Percentiles rank a stretch among this genome's conserved stretches.
Conservation (phyloP, 2,888 invertebrate species). For the Minunthozetes semirufus region DNA sequence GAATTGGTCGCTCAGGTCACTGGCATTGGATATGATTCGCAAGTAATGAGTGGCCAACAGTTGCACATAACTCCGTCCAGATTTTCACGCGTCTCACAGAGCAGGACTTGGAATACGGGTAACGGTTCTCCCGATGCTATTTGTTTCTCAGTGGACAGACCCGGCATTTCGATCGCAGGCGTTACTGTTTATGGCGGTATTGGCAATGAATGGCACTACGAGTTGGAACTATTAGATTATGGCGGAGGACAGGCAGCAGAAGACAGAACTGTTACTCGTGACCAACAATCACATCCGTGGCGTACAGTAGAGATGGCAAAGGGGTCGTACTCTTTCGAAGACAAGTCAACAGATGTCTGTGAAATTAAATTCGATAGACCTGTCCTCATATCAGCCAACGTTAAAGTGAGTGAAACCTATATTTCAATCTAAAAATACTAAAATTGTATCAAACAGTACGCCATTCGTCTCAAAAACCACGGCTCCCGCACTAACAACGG, state of each 20-base stretch:
- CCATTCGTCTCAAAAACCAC: slow-evolving; percentile 75
- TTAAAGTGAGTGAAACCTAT: slow-evolving; percentile 20
- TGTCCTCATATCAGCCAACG: slow-evolving; percentile 67
- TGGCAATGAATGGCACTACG: slow-evolving; percentile 75
- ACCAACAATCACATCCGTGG: slow-evolving; percentile 57
- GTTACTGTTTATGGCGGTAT: slow-evolving; percentile 82
- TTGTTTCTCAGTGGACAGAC: slow-evolving; percentile 82
- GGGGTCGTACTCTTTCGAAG: slow-evolving; percentile 75
- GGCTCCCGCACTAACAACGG: slow-evolving; percentile 91
- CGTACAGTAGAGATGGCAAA: slow-evolving; percentile 73
- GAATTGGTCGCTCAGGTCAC: slow-evolving; percentile 75
- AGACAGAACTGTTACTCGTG: not conserved
- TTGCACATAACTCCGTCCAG: slow-evolving; percentile 78
- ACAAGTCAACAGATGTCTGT: slow-evolving; percentile 68
- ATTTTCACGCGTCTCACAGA: slow-evolving; percentile 80
- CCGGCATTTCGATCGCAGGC: slow-evolving; percentile 81
- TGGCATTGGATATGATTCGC: slow-evolving; percentile 65
- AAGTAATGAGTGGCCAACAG: slow-evolving; percentile 64
- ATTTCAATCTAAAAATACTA: slow-evolving; percentile 14
- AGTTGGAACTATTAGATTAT: slow-evolving; percentile 71
- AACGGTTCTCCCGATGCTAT: slow-evolving; percentile 95
- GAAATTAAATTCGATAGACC: slow-evolving; percentile 85
- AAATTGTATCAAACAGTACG: slow-evolving; percentile 62
- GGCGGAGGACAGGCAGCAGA: not conserved
- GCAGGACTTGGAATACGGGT: slow-evolving; percentile 91